Conservation (phyloP, 1,140 invertebrate species). For the Belonocnema kinseyi region DNA sequence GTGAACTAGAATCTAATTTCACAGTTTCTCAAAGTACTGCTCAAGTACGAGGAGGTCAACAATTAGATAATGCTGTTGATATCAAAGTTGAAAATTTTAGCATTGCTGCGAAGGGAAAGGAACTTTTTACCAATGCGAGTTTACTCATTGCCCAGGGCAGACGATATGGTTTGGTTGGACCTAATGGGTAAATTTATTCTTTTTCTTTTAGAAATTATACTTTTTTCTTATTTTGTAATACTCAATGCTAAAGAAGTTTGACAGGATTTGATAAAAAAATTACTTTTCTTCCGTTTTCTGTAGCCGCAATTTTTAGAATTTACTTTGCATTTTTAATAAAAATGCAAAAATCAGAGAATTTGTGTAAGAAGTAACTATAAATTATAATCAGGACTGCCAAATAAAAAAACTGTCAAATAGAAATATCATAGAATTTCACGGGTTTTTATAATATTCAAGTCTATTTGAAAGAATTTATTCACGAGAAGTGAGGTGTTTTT, state of each 20-base stretch:
- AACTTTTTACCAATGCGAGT: slow-evolving; percentile 97
- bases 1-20: slow-evolving; percentile 94
- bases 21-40: slow-evolving; percentile 89
- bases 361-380: too few species aligned
- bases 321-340: too few species aligned
- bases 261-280: too few species aligned
- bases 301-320: too few species aligned
- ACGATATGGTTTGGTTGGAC: slow-evolving; percentile 98
- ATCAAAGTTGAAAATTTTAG: slow-evolving; percentile 99
- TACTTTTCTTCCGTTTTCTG: too few species aligned
- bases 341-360: too few species aligned
- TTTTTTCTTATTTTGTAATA: not conserved
- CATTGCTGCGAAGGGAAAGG: slow-evolving; percentile 97
- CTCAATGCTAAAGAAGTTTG: not conserved
- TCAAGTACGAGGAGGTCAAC: slow-evolving; percentile 79
- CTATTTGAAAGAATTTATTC: too few species aligned
- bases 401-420: too few species aligned
- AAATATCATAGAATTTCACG: too few species aligned
- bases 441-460: too few species aligned
- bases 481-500: too few species aligned
- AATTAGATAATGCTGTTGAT: slow-evolving; percentile 95
- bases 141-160: slow-evolving; percentile 95
- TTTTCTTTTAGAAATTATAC: not conserved
- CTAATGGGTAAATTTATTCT: slow-evolving; percentile 87
- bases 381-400: too few species aligned